Evolutionary conservation across 1,140 invertebrate species (phyloP).

Genomic region (Battus philenor): DNA sequence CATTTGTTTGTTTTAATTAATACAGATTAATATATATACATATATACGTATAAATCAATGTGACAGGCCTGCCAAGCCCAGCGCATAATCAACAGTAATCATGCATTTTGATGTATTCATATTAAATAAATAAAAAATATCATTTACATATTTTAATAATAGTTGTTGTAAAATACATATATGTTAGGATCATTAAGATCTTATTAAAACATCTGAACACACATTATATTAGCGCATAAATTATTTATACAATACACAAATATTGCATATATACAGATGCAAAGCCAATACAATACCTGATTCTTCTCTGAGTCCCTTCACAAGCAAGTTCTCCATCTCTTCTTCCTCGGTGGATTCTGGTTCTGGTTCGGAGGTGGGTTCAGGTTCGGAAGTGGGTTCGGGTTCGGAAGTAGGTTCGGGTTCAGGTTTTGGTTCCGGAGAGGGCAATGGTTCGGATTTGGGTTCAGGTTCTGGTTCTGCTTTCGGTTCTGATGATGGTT

Average conservation of each 20-base stretch:
- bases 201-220: neutral
- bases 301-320: constrained; percentile 65
- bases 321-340: constrained; percentile 57
- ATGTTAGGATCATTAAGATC: neutral
- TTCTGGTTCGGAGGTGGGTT: constrained; percentile 59
- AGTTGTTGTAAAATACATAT: neutral
- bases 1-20: too few species aligned
- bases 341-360: constrained; percentile 50
- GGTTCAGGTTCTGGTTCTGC: constrained; percentile 57
- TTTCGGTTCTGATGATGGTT: constrained; percentile 27
- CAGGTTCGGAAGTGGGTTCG: constrained; percentile 57
- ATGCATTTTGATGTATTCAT: too few species aligned
- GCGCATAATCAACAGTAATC: too few species aligned
- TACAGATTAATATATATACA: too few species aligned
- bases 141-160: neutral
- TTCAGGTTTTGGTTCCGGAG: constrained; percentile 54
- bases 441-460: constrained; percentile 33
- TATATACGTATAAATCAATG: too few species aligned
- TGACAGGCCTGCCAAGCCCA: too few species aligned
- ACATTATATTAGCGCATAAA: neutral
- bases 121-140: too few species aligned
- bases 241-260: neutral
- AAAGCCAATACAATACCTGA: constrained; percentile 65
- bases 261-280: constrained; percentile 24
- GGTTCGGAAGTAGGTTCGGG: constrained; percentile 71